These are phyloP conservation scores for Cosmorhoe ocellata DNA, from an alignment of 2,888 invertebrate genomes.

Conservation along the genomic window DNA sequence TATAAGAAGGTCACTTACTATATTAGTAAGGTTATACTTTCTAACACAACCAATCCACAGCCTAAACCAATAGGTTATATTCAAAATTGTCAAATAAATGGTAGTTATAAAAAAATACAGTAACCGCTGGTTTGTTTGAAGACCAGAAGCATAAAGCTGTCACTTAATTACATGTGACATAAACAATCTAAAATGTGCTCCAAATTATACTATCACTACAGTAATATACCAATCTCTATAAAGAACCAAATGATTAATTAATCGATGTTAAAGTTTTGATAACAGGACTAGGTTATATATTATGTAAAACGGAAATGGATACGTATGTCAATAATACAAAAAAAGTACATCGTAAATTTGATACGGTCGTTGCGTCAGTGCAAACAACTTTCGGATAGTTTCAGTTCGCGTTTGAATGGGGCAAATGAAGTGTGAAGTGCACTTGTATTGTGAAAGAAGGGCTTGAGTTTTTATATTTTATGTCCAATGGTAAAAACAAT, in stretches of 20 bases:
- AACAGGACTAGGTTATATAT: conserved; percentile 19
- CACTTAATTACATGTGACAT: conserved; percentile 22
- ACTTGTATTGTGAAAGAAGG: conserved; percentile 26
- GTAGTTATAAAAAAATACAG: no score
- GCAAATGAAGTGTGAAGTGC: conserved; percentile 1
- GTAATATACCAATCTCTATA: conserved; percentile 6
- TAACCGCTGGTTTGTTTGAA: no score
- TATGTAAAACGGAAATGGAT: conserved; percentile 47
- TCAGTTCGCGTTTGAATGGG: conserved; percentile 21
- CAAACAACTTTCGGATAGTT: conserved; percentile 28
- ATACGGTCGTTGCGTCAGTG: conserved; percentile 22
- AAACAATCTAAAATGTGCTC: conserved; percentile 18
- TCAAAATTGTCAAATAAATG: no score
- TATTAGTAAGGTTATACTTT: no score
- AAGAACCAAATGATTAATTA: conserved; percentile 1
- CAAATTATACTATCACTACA: conserved; percentile 9
- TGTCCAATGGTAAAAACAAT: neutral
- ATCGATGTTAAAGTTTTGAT: conserved; percentile 14
- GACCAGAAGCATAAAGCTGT: neutral
- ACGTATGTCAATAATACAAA: conserved; percentile 29
- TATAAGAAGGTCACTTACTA: no score
- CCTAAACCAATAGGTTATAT: no score
- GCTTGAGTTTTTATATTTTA: neutral
- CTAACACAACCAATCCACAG: no score
- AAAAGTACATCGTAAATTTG: conserved; percentile 26